Percentiles rank a stretch among this genome's conserved stretches.
Conservation (phyloP, 2,113 vertebrate genomes). For the Atrichornis clamosus region DNA sequence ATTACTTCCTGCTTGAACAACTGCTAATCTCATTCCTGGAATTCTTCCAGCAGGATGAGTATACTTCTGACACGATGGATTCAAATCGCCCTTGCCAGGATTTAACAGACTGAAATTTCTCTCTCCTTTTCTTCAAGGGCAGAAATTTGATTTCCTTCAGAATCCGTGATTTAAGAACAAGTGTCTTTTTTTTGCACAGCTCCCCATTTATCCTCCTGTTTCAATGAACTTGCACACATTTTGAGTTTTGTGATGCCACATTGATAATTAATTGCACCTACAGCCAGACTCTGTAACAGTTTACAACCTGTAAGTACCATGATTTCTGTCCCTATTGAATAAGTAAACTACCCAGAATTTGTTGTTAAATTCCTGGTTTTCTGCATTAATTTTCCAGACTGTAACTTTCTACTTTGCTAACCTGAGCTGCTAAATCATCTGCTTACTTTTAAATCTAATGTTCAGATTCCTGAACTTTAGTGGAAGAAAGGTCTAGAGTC, state of each 20-base stretch:
- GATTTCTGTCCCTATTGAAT: not conserved
- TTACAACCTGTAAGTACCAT: not conserved
- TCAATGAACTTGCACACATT: not conserved
- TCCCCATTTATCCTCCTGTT: not conserved
- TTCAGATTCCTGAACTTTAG: not conserved
- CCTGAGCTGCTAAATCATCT: not conserved
- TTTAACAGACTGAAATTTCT: not conserved
- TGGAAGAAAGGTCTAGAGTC: not conserved
- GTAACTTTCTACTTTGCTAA: not conserved
- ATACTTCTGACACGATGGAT: not conserved
- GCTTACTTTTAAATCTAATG: not conserved
- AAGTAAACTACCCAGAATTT: not conserved
- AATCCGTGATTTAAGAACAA: not conserved
- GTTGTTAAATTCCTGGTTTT: not conserved
- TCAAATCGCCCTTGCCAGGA: not conserved
- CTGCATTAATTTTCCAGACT: not conserved
- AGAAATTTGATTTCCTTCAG: not conserved
- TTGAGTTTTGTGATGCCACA: not conserved
- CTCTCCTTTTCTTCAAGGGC: not conserved
- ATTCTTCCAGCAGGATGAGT: slow-evolving; percentile 10
- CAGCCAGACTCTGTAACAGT: not conserved
- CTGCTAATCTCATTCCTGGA: slow-evolving; percentile 37
- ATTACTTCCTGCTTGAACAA: slow-evolving; percentile 54
- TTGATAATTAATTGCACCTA: not conserved
- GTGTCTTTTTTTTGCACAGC: accelerated